Evolutionary conservation across 2,888 invertebrate species (phyloP).

Genomic region (Eurytoma californica): DNA sequence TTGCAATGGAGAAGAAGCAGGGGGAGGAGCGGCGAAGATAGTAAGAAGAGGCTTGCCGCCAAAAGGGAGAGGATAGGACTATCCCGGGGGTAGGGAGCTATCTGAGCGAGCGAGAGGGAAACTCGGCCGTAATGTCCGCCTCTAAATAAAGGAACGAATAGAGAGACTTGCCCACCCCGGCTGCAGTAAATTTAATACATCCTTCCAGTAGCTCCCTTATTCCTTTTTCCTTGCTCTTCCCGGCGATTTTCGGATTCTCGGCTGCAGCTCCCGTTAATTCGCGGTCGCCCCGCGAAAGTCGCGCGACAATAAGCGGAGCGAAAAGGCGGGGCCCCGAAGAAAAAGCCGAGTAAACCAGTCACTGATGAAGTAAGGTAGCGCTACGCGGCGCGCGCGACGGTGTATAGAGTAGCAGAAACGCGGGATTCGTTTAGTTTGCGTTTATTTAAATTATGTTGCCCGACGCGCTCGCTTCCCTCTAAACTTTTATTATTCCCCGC

Average conservation of each 20-base stretch:
- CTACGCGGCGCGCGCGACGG: background rate
- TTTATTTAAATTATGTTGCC: conserved; percentile 60
- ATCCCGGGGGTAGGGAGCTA: background rate
- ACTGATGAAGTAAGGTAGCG: conserved; percentile 35
- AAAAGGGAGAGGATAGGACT: background rate
- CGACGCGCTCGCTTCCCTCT: conserved; percentile 36
- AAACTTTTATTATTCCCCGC: conserved; percentile 62
- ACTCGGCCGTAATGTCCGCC: conserved; percentile 7
- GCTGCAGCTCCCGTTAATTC: conserved; percentile 26
- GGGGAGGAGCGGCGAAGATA: conserved; percentile 6
- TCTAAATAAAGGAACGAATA: conserved; percentile 46
- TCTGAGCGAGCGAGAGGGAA: background rate
- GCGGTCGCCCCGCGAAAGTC: conserved; percentile 14
- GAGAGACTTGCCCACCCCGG: background rate
- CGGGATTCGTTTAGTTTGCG: conserved; percentile 60
- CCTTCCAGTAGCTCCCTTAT: conserved; percentile 2
- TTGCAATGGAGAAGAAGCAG: background rate
- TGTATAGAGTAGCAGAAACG: conserved; percentile 42
- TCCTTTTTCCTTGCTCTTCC: conserved; percentile 2
- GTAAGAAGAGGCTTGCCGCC: conserved; percentile 29
- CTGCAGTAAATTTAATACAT: conserved; percentile 42
- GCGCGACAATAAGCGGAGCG: conserved; percentile 30
- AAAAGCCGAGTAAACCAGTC: background rate
- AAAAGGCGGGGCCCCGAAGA: background rate
- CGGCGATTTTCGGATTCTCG: conserved; percentile 35